Conservation (phyloP, 2,113 vertebrate genomes). For the Pseudorectes ferrugineus region DNA sequence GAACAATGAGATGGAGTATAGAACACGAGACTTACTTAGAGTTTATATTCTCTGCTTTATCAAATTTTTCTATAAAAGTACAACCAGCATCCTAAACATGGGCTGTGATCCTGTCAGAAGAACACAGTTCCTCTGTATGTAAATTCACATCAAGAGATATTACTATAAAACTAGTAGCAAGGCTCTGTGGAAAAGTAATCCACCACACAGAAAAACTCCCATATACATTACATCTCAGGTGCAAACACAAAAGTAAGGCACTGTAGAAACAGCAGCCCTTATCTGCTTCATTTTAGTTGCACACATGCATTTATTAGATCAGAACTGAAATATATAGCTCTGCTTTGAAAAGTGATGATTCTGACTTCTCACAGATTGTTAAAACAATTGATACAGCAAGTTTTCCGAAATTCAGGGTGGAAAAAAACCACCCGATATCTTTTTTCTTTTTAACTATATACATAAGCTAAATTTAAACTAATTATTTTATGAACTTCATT, state of each 20-base stretch:
- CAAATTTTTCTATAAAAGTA: not conserved
- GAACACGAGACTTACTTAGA: not conserved
- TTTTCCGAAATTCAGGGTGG: not conserved
- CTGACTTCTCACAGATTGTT: not conserved
- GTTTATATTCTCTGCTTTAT: not conserved
- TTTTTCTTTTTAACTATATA: not conserved
- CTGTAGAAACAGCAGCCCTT: not conserved
- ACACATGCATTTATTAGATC: not conserved
- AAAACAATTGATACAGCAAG: not conserved
- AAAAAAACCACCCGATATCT: accelerated
- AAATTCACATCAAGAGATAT: not conserved
- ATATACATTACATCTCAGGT: not conserved
- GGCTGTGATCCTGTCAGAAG: not conserved
- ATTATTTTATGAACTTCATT: not conserved
- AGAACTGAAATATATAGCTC: not conserved
- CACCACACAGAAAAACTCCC: not conserved
- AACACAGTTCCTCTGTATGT: not conserved
- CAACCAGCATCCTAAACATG: not conserved
- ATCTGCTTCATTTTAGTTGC: not conserved
- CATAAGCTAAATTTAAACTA: not conserved
- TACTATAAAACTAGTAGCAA: not conserved
- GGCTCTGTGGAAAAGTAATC: not conserved
- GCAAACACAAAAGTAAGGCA: not conserved
- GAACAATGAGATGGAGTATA: not conserved
- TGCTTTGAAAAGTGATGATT: not conserved